Evolutionary conservation across 2,797 vertebrate genomes (phyloP).

Genomic region (Syngnathus rostellatus): DNA sequence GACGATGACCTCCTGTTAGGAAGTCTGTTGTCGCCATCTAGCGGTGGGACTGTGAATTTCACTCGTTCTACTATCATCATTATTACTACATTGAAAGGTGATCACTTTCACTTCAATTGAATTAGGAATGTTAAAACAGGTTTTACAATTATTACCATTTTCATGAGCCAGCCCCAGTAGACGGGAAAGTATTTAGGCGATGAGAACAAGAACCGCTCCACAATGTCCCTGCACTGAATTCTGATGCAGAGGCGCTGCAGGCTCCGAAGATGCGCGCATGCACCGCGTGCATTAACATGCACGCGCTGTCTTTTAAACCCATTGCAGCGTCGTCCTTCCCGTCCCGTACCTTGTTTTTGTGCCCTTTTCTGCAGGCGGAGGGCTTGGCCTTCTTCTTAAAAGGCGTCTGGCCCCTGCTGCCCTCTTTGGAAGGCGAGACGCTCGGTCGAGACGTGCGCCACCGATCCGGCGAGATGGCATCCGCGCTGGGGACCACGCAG

Average conservation of each 20-base stretch:
- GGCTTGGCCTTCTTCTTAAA: slow-evolving; percentile 65
- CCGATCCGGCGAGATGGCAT: slow-evolving; percentile 69
- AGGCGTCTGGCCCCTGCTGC: slow-evolving; percentile 57
- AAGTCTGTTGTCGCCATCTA: not conserved
- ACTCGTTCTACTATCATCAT: not conserved
- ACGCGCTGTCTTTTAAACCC: not conserved
- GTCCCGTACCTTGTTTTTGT: slow-evolving; percentile 75
- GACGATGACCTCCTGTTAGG: too few relatives aligned
- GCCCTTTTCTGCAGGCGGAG: slow-evolving; percentile 72
- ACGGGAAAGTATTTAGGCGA: not conserved
- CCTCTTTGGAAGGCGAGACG: slow-evolving; percentile 64
- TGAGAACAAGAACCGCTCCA: not conserved
- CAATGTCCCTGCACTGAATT: slow-evolving; percentile 22
- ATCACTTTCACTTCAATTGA: too few relatives aligned
- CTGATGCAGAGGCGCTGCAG: slow-evolving; percentile 40
- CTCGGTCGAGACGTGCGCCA: slow-evolving; percentile 83
- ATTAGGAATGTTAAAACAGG: too few relatives aligned
- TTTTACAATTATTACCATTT: not conserved
- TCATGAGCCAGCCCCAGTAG: too few relatives aligned
- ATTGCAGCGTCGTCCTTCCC: too few relatives aligned
- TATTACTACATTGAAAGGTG: too few relatives aligned
- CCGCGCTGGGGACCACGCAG: slow-evolving; percentile 80
- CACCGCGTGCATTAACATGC: slow-evolving; percentile 38
- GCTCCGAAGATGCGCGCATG: slow-evolving; percentile 43
- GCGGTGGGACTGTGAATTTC: too few relatives aligned